These are phyloP conservation scores for Tinea trinotella DNA, from an alignment of 2,888 invertebrate species.

Conservation along the genomic window DNA sequence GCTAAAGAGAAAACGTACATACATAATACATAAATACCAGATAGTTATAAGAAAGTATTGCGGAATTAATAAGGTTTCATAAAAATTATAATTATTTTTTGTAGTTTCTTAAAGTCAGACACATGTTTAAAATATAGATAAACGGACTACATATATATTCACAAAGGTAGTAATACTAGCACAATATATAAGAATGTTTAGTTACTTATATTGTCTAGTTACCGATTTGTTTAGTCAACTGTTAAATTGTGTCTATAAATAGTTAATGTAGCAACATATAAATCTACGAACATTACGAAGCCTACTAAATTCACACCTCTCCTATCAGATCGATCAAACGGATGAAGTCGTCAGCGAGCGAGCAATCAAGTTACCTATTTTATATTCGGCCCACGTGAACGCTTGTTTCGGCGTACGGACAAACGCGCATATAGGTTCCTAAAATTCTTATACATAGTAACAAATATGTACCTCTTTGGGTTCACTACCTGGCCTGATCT, in stretches of 20 bases:
- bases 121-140: not conserved
- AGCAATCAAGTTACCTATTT: constrained; percentile 13
- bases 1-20: no score
- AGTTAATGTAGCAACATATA: constrained; percentile 1
- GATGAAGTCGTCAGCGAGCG: constrained; percentile 20
- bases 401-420: constrained; percentile 17
- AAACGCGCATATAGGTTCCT: constrained; percentile 8
- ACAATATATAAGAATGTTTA: no score
- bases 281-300: constrained; percentile 5
- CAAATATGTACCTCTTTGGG: not conserved
- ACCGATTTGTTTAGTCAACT: not conserved
- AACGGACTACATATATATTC: no score
- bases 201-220: no score
- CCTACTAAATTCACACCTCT: constrained; percentile 21
- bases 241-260: not conserved
- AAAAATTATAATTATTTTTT: no score
- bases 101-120: no score
- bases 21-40: no score
- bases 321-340: constrained; percentile 21
- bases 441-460: constrained; percentile 7
- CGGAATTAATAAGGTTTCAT: no score
- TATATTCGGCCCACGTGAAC: constrained; percentile 19
- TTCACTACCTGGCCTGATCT: constrained; percentile 19
- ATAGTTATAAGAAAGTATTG: no score
- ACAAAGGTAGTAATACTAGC: not conserved